Evolutionary conservation across 2,797 vertebrate genomes (phyloP), one percentile per base, ranked within the genome.

Genomic region (Hydrolagus colliei): DNA sequence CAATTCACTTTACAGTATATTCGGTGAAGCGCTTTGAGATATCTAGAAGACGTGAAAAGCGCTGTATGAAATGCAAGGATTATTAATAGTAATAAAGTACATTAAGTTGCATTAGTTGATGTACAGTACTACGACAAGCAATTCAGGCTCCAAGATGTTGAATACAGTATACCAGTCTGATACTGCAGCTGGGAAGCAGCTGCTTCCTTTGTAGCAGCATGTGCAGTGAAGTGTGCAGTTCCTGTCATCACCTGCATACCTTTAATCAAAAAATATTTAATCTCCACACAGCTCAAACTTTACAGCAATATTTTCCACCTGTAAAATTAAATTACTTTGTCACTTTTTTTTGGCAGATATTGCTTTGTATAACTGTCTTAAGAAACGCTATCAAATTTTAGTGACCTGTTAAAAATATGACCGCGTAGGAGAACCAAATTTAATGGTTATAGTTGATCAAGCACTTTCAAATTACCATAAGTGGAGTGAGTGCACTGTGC

Each of bases 161-260:
- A 16, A 67, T 84, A 84, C 62, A 68, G 79, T 71, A 71, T 71
- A 32, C 71, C 32, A 18, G 63, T 84, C 32, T 35, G 71, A 16
- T 68, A 9, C 32, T 84, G 41, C 79, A 84, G 79, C 79, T 84
- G 79, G 65, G 32, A 84, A 52, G 65, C 79, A 84, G 79, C 79
- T 84, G 79, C 79, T 84, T 84, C 79, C 79, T 82, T 68, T 68
- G 32, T 68, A 82, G 68, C 79, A 82, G 79, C 79, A 84, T 84
- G 65, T 84, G 79, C 65, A 35, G 63, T 84, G 65, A 84, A 84
- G 79, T 84, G 79, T n/a, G 35, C 65, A 84, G 79, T 67, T 68
- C 32, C 65, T 84, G 79, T 84, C 79, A 68, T 68, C 79, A 84
- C 79, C 65, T 84, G 79, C 67, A 71, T 71, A 84, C 79, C 79